Percentiles rank a stretch among this genome's conserved stretches.
Conservation (phyloP, 1,140 invertebrate genomes). For the Solenopsis invicta region DNA sequence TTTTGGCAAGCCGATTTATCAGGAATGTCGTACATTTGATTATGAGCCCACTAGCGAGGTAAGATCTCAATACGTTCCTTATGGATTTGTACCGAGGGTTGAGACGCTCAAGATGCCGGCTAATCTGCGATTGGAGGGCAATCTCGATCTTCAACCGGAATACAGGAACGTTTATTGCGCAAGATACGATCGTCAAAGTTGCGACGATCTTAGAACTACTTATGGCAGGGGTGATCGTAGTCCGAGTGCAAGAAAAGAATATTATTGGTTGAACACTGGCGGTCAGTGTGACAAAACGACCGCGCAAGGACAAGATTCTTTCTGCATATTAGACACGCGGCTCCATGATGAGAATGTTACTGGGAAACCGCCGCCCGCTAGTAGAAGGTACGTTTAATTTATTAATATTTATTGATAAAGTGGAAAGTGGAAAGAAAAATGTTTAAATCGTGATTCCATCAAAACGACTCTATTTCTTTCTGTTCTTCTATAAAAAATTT, state of each 20-base stretch:
- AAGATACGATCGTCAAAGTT: conserved; percentile 64
- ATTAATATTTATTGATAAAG: not conserved
- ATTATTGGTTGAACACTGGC: conserved; percentile 80
- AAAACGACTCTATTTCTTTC: too few species aligned
- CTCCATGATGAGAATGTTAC: conserved; percentile 81
- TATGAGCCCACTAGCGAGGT: conserved; percentile 78
- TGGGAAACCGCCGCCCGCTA: conserved; percentile 80
- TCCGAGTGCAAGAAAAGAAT: conserved; percentile 76
- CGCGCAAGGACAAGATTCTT: conserved; percentile 80
- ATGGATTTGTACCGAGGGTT: conserved; percentile 77
- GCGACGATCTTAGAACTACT: conserved; percentile 57
- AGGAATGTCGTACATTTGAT: conserved; percentile 55
- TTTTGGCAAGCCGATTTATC: conserved; percentile 33
- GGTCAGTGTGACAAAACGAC: conserved; percentile 78
- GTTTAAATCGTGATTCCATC: not conserved
- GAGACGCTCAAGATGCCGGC: conserved; percentile 80
- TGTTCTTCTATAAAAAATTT: too few species aligned
- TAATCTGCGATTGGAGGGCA: conserved; percentile 83
- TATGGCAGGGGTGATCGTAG: conserved; percentile 75
- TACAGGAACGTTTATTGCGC: conserved; percentile 84
- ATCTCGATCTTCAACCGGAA: conserved; percentile 86
- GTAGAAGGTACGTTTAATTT: conserved; percentile 76
- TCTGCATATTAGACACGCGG: conserved; percentile 81
- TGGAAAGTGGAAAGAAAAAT: conserved; percentile 21
- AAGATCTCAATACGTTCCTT: conserved; percentile 79